Conservation (phyloP, 2,797 vertebrate species). For the Poecilia velifera region DNA sequence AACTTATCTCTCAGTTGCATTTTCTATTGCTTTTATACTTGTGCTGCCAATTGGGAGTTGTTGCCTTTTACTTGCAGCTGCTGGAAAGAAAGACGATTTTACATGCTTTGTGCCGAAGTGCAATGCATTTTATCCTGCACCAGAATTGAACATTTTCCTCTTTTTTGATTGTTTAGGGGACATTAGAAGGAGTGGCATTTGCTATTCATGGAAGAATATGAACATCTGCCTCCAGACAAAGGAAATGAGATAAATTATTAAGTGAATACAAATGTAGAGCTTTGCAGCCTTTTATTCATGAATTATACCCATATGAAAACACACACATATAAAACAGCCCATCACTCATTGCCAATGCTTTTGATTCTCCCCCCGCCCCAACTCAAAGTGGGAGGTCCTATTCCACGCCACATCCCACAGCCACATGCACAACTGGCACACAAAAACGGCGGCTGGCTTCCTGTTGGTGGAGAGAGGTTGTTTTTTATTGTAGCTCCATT, state of each 20-base stretch:
- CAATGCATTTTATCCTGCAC: background rate
- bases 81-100: background rate
- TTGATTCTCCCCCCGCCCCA: conserved; percentile 20
- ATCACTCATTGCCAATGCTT: background rate
- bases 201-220: background rate
- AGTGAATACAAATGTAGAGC: background rate
- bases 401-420: conserved; percentile 50
- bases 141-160: background rate
- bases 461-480: conserved; percentile 66
- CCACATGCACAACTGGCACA: conserved; percentile 54
- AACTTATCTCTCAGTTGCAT: background rate
- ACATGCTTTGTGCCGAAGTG: background rate
- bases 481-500: conserved; percentile 77
- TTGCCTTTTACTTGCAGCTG: background rate
- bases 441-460: conserved; percentile 65
- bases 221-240: background rate
- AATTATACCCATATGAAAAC: background rate
- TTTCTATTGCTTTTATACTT: background rate
- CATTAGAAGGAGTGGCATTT: background rate
- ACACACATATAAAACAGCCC: background rate
- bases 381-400: conserved; percentile 48
- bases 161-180: background rate
- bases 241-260: background rate
- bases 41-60: background rate
- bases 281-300: background rate